Conservation (phyloP, 2,113 vertebrate species). For the Beaufortia kweichowensis region DNA sequence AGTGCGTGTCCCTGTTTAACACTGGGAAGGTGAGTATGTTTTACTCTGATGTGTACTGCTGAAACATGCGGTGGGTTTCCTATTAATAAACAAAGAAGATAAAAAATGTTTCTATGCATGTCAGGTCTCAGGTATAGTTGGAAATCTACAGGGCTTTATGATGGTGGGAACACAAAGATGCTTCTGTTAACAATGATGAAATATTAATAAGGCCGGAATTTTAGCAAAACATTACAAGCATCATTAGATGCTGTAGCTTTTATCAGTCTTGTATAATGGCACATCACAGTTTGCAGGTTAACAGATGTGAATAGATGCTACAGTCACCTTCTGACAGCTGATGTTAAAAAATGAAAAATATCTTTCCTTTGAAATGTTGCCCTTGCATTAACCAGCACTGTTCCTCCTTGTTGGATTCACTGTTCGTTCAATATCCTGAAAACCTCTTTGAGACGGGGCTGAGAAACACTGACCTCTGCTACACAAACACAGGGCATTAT, state of each 20-base stretch:
- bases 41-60: neutral
- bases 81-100: neutral
- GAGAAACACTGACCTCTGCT: neutral
- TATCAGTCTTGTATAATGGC: neutral
- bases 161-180: neutral
- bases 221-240: neutral
- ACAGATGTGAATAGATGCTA: neutral
- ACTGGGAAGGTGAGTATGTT: neutral
- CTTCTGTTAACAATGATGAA: slow-evolving; percentile 4
- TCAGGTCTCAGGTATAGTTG: too few relatives aligned
- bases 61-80: neutral
- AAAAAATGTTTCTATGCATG: neutral
- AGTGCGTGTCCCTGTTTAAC: neutral
- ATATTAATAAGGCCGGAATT: neutral
- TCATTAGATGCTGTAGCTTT: neutral
- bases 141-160: too few relatives aligned
- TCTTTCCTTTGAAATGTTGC: slow-evolving; percentile 13
- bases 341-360: slow-evolving; percentile 9
- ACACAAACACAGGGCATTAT: slow-evolving; percentile 11
- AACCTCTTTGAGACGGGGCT: neutral
- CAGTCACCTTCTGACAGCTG: slow-evolving; percentile 2
- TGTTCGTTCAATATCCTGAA: neutral
- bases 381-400: neutral
- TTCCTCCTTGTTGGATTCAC: neutral
- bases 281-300: neutral